These are phyloP conservation scores for Sphenodon punctatus DNA, from an alignment of 2,797 vertebrate species.

Conservation along the genomic window DNA sequence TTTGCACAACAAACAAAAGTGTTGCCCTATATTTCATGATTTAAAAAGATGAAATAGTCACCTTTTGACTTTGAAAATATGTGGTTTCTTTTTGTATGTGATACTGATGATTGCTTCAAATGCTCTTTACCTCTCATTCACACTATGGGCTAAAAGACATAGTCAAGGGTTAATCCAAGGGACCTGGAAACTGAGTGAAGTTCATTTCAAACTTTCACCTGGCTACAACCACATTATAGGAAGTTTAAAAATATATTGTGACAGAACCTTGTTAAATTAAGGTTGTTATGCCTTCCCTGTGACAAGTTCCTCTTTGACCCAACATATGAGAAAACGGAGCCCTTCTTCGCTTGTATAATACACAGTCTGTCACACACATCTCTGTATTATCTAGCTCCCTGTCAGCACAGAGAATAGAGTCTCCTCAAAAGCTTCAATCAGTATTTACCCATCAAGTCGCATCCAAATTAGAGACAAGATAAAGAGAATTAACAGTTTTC, in stretches of 20 bases:
- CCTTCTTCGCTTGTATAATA: neutral
- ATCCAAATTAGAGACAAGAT: neutral
- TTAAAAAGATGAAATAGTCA: neutral
- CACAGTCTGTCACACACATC: neutral
- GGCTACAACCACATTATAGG: neutral
- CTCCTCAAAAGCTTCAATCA: neutral
- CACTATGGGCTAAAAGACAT: neutral
- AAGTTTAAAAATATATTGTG: neutral
- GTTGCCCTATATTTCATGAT: neutral
- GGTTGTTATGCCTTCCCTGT: neutral
- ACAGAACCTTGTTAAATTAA: neutral
- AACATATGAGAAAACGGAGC: neutral
- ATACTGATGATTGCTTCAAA: neutral
- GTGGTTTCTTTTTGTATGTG: neutral
- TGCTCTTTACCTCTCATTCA: neutral
- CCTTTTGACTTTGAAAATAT: neutral
- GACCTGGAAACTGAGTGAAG: accelerated
- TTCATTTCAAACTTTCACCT: neutral
- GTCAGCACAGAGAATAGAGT: neutral
- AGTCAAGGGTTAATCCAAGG: neutral
- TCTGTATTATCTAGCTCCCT: neutral
- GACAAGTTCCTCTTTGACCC: neutral
- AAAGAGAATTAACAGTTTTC: neutral
- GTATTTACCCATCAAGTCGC: neutral
- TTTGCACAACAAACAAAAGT: neutral